Conservation (phyloP, 53 echinoderm and acorn worm species). For the Crossaster papposus region DNA sequence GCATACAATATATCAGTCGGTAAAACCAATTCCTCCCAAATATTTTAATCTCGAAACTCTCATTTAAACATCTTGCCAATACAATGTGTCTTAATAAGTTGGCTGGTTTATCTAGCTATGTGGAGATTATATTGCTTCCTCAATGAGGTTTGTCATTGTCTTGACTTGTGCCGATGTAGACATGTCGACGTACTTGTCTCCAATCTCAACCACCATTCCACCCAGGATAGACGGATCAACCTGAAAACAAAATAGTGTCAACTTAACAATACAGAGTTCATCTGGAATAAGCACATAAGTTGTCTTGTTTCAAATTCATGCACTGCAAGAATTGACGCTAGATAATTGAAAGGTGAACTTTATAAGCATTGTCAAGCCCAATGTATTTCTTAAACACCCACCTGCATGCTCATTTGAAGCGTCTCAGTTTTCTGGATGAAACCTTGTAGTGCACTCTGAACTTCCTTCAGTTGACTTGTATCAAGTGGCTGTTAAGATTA, state of each 20-base stretch:
- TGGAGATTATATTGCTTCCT: slow-evolving; percentile 71
- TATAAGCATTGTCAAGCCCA: background rate
- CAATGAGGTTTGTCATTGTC: slow-evolving; percentile 83
- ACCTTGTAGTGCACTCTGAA: slow-evolving; percentile 76
- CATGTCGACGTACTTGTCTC: slow-evolving; percentile 99
- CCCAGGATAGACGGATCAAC: slow-evolving; percentile 85
- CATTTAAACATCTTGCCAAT: background rate
- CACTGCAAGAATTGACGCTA: too few species aligned
- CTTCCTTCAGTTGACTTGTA: slow-evolving; percentile 75
- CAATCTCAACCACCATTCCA: slow-evolving; percentile 94
- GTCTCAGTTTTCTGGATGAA: slow-evolving; percentile 81
- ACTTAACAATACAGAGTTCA: background rate
- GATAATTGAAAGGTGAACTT: too few species aligned
- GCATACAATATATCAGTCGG: background rate
- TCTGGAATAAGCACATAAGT: too few species aligned
- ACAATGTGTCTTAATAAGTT: background rate
- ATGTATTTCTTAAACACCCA: slow-evolving; percentile 5
- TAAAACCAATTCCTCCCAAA: background rate
- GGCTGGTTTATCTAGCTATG: background rate
- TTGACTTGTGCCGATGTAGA: slow-evolving; percentile 88
- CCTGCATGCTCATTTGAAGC: slow-evolving; percentile 70
- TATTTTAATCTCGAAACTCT: background rate
- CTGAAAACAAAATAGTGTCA: slow-evolving; percentile 39
- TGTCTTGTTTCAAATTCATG: too few species aligned
- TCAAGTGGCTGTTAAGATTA: slow-evolving; percentile 72